phyloP scores from a whole-genome alignment of 1,140 invertebrate species.

The Zaprionus lachaisei region DNA sequence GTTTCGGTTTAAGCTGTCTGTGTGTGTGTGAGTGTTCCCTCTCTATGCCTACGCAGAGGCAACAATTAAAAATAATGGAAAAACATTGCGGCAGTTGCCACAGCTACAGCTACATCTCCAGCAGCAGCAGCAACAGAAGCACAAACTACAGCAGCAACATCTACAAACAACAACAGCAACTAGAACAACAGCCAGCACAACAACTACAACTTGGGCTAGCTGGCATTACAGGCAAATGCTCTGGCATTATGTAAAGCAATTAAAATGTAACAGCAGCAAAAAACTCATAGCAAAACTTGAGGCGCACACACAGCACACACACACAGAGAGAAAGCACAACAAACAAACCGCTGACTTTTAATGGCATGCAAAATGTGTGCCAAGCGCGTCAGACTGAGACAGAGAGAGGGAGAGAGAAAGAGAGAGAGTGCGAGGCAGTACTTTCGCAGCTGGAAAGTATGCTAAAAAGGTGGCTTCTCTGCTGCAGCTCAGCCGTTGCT shows the following conservation, averaged over 20 bases:
- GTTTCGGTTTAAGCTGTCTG: constrained; percentile 4
- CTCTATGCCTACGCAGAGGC: constrained; percentile 36
- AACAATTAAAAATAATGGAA: constrained; percentile 79
- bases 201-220: constrained; percentile 22
- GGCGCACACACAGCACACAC: constrained; percentile 30
- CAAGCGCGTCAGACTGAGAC: constrained; percentile 14
- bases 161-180: neutral
- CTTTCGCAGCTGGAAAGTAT: constrained; percentile 33
- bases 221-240: constrained; percentile 36
- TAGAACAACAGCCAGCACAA: constrained; percentile 4
- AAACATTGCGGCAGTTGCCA: constrained; percentile 48
- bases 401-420: neutral
- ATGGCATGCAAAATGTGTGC: constrained; percentile 67
- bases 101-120: constrained; percentile 10
- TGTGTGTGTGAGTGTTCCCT: constrained; percentile 15
- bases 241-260: constrained; percentile 79
- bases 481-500: neutral
- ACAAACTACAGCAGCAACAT: constrained; percentile 4
- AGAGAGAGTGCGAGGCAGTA: neutral
- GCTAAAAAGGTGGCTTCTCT: constrained; percentile 26
- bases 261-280: constrained; percentile 66
- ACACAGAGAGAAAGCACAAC: constrained; percentile 6
- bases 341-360: constrained; percentile 73
- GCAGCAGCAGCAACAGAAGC: neutral
- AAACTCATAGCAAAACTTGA: constrained; percentile 59